Evolutionary conservation across 2,888 invertebrate genomes (phyloP), one percentile per base, ranked within the genome.

Genomic region (Eudasyphora cyanicolor): DNA sequence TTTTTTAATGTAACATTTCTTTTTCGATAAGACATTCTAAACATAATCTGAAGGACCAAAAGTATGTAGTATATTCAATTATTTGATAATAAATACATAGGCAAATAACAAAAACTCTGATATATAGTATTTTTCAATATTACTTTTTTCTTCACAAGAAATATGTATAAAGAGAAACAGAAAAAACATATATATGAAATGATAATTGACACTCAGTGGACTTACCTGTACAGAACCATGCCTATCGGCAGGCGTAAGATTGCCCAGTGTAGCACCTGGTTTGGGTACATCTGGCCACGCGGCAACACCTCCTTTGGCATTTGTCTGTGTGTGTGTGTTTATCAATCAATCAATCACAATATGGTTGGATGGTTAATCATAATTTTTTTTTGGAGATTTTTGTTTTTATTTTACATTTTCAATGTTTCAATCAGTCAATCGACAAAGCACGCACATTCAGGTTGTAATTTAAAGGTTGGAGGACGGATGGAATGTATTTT

Each of bases 221-320:
- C 94, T 91, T 94, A 97, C 97, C 96, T 98, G 98, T 89, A 98
- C 98, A 91, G 98, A 98, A 93, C 98, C 98, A 93, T 98, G 98
- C 93, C 98, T 95, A 93, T 98, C 98, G 88, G 98, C 98, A 89
- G 98, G 97, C 89, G 97, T 97, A 91, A 97, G 94, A 92, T 97
- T 96, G 91, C 96, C 97, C 89, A 96, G 94, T 88, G 95, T 95
- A 90, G 94, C 94, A 89, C 95, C 95, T 91, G 96, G 95, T 90
- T 97, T 97, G 90, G 96, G 96, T 89, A 96, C 95, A 93, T 97
- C 97, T 90, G 96, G 96, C 95, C 97, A 96, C 89, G 96, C 96
- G 92, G 94, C 93, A 93, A 95, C 95, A 92, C 95, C 95, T 93
- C 95, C 95, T 92, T 96, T 95, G 91, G 95, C 92, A 90, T 92